Conservation (phyloP, 2,888 invertebrate genomes). For the Sminthurinus aureus region DNA sequence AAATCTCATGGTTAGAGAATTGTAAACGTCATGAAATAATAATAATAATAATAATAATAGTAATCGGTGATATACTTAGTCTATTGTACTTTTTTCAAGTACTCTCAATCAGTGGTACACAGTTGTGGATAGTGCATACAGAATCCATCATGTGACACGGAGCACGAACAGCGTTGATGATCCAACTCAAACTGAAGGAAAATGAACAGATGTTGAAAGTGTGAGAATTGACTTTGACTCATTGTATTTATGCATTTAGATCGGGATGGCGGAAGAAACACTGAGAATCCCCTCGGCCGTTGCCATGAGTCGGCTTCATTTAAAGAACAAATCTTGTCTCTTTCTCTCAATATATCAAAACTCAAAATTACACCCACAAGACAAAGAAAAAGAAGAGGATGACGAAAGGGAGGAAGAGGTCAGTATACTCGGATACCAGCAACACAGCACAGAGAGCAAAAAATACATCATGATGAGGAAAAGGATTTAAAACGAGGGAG, state of each 20-base stretch:
- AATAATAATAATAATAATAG: not conserved
- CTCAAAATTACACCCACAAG: not conserved
- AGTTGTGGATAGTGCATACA: not conserved
- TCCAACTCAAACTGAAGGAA: not conserved
- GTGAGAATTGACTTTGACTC: slow-evolving; percentile 20
- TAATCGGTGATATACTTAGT: not conserved
- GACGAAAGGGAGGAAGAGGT: slow-evolving; percentile 16
- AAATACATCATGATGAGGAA: not conserved
- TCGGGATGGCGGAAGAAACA: too few relatives aligned
- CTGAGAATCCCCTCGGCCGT: not conserved
- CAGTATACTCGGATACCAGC: slow-evolving; percentile 25
- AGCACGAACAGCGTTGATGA: not conserved
- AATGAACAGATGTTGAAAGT: slow-evolving; percentile 21
- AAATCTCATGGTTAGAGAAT: not conserved
- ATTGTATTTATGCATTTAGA: not conserved
- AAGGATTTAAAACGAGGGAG: not conserved
- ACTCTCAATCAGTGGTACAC: not conserved
- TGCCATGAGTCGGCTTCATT: not conserved
- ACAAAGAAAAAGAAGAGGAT: not conserved
- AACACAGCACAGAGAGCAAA: not conserved
- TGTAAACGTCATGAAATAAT: not conserved
- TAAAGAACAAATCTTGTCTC: too few relatives aligned
- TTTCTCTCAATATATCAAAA: not conserved
- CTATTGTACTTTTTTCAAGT: not conserved
- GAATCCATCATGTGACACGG: not conserved